Conservation (phyloP, 2,797 vertebrate genomes). For the Typhlichthys eigenmanni region DNA sequence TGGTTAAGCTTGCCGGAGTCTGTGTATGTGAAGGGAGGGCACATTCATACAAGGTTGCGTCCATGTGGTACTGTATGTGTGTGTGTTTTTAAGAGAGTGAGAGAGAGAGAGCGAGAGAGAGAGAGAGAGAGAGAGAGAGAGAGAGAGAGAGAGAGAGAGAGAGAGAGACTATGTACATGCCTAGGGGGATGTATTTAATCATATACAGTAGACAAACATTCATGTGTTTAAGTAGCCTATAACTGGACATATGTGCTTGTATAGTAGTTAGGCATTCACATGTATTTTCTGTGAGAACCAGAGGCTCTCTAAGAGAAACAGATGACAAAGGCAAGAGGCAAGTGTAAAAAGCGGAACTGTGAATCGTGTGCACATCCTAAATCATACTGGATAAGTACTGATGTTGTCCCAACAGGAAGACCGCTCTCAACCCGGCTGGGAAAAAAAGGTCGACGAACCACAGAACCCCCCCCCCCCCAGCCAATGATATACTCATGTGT, state of each 20-base stretch:
- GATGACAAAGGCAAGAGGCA: no score
- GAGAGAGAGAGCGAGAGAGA: background rate
- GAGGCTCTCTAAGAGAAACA: no score
- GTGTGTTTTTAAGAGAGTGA: background rate
- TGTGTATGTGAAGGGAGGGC: background rate
- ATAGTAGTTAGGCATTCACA: no score
- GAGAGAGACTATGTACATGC: background rate
- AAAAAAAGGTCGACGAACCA: slow-evolving; percentile 4
- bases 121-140: background rate
- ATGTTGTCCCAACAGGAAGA: slow-evolving; percentile 16
- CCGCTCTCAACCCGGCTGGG: background rate
- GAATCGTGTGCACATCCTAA: slow-evolving; percentile 4
- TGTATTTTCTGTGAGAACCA: no score
- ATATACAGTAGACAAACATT: no score
- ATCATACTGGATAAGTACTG: slow-evolving; percentile 8
- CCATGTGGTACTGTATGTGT: slow-evolving; percentile 1
- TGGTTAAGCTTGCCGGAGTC: background rate
- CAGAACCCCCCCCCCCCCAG: background rate
- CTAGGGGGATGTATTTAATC: no score
- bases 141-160: background rate
- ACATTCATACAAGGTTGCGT: background rate
- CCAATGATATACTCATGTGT: slow-evolving; percentile 7
- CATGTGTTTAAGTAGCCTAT: no score
- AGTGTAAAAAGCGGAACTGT: background rate
- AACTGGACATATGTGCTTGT: no score